phyloP scores from a whole-genome alignment of 2,113 vertebrate genomes.

The Symphodus melops region DNA sequence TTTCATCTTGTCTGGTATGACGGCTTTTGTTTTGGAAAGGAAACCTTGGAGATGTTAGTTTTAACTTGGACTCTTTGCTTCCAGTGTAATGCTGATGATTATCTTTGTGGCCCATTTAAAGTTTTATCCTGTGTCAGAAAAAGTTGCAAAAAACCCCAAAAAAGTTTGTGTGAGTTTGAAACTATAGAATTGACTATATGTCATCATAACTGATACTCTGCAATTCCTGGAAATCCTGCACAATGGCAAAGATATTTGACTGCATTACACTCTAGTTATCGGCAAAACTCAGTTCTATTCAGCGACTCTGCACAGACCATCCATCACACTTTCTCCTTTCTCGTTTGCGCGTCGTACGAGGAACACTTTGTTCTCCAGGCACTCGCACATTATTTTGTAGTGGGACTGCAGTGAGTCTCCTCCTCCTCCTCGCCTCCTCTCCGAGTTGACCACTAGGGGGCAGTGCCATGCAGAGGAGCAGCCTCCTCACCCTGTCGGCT shows the following conservation, averaged over 20 bases:
- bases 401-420: slow-evolving; percentile 36
- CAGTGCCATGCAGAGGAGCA: slow-evolving; percentile 74
- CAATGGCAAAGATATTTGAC: slow-evolving; percentile 1
- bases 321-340: slow-evolving; percentile 1
- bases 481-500: slow-evolving; percentile 14
- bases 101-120: slow-evolving; percentile 3
- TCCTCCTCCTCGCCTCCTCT: slow-evolving; percentile 1
- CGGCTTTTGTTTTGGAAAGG: slow-evolving; percentile 48
- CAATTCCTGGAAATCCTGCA: slow-evolving; percentile 4
- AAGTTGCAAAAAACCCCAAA: background rate
- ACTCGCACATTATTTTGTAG: slow-evolving; percentile 13
- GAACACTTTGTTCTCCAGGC: slow-evolving; percentile 47
- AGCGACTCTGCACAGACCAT: background rate
- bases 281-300: background rate
- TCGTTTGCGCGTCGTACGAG: background rate
- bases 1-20: slow-evolving; percentile 63
- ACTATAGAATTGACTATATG: slow-evolving; percentile 9
- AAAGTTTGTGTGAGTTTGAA: background rate
- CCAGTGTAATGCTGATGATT: background rate
- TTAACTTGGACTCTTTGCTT: slow-evolving; percentile 15
- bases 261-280: slow-evolving; percentile 9
- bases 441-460: slow-evolving; percentile 70
- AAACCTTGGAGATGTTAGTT: slow-evolving; percentile 15
- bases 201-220: slow-evolving; percentile 10
- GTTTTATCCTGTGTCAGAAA: background rate